phyloP scores from a whole-genome alignment of 1,140 invertebrate genomes.

The Halesus radiatus region DNA sequence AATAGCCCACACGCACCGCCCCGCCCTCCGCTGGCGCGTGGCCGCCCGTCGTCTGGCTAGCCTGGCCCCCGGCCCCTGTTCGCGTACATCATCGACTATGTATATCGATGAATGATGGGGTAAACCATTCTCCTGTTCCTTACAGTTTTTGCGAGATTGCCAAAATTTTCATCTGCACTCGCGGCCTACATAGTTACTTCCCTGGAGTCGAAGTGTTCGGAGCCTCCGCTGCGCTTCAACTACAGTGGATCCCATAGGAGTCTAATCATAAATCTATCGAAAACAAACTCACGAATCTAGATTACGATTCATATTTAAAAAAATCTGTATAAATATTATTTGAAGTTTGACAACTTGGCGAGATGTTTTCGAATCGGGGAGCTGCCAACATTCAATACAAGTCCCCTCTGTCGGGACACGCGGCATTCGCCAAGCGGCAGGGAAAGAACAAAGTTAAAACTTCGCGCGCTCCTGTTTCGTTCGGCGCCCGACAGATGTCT shows the following conservation, averaged over 20 bases:
- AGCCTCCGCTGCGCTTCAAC: neutral
- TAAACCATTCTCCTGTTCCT: slow-evolving; percentile 40
- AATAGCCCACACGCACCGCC: slow-evolving; percentile 24
- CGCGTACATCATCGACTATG: slow-evolving; percentile 34
- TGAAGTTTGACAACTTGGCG: slow-evolving; percentile 9
- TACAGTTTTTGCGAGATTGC: slow-evolving; percentile 39
- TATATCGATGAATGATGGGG: slow-evolving; percentile 48
- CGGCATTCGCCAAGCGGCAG: slow-evolving; percentile 26
- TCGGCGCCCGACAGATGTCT: slow-evolving; percentile 45
- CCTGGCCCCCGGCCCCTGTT: neutral
- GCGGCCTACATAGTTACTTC: neutral
- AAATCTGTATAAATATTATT: slow-evolving; percentile 4
- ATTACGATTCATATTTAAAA: neutral
- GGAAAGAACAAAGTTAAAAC: slow-evolving; percentile 45
- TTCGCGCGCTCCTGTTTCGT: slow-evolving; percentile 47
- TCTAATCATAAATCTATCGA: neutral
- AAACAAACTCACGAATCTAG: neutral
- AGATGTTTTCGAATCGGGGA: slow-evolving; percentile 34
- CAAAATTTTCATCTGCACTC: slow-evolving; percentile 34
- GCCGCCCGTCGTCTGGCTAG: too few relatives aligned
- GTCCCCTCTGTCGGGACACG: slow-evolving; percentile 30
- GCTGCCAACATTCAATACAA: slow-evolving; percentile 39
- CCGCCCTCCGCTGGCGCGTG: neutral
- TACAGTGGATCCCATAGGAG: neutral
- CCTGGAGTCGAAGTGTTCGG: slow-evolving; percentile 16